Evolutionary conservation across 2,797 vertebrate species (phyloP), one percentile per base, ranked within the genome.

Genomic region (Chiroxiphia lanceolata): DNA sequence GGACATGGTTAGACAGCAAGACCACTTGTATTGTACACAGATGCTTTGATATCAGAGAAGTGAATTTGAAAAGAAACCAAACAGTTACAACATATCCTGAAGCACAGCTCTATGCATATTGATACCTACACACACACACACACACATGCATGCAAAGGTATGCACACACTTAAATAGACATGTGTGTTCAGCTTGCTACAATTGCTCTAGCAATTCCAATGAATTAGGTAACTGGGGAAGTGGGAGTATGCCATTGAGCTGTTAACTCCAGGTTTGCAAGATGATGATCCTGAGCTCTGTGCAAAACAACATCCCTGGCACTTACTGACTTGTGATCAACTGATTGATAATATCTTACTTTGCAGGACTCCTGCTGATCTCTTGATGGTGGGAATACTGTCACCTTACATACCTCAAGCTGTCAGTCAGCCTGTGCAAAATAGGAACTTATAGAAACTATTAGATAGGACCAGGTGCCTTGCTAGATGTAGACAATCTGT

Each of bases 41-140:
- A 6, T 23, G n/a, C 38, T 93, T 33, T 74, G 16, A 45, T 64
- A 69, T 25, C 7, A 54, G 45, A 14, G 10, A 83, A 60, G 1
- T 10, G 15, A 72, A 56, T 25, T 19, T 23, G 12, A 21, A 59
- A 78, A 57, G 44, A 56, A 2, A 0, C 0, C 27, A 4, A 33
- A 33, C 1, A 14, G 2, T 27, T 65, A 13, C 10, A 80, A 33
- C 3, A 14, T 31, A 47, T 22, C 5, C 25, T 48, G 51, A 82
- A 40, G 11, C 27, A 47, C 5, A 47, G 12, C 6, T 50, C 34
- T 69, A 2, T 14, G 4, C 19, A 11, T 1, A 40, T 9, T 63
- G 19, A 40, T 11, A 54, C 9, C 10, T n/a, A n/a, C 6, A 60
- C 3, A 11, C 4, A 56, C 12, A 34, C 11, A 15, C 7, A 33